These are phyloP conservation scores for Hydractinia symbiolongicarpus DNA, from an alignment of 30 jellyfish, hydroid and myxozoan genomes.

Conservation along the genomic window DNA sequence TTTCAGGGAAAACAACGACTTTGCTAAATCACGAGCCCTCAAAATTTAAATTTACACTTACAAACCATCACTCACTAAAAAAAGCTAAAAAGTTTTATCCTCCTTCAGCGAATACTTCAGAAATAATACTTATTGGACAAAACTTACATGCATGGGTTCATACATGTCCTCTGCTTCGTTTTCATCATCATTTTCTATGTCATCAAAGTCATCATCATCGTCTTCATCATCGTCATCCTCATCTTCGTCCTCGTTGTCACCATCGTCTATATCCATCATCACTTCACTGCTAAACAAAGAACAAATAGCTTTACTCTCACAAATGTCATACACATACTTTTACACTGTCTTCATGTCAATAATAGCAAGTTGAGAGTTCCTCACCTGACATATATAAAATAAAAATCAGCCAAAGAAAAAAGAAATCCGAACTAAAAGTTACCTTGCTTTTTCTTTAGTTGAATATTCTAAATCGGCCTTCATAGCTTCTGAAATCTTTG, in stretches of 20 bases:
- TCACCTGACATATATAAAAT: no score
- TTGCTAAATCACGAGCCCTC: no score
- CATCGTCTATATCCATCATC: slow-evolving; percentile 32
- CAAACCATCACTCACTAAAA: neutral
- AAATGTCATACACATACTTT: no score
- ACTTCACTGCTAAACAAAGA: slow-evolving; percentile 8
- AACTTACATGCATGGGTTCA: slow-evolving; percentile 67
- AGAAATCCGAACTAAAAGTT: neutral
- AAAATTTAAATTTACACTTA: neutral
- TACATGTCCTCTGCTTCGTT: slow-evolving; percentile 70
- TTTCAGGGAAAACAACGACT: no score
- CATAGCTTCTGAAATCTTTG: slow-evolving; percentile 1
- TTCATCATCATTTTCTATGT: slow-evolving; percentile 84
- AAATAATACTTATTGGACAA: neutral
- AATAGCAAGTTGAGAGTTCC: no score
- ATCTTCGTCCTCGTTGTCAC: slow-evolving; percentile 49
- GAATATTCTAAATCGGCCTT: neutral
- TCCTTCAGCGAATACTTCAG: neutral
- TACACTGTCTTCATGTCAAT: no score
- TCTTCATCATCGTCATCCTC: slow-evolving; percentile 79
- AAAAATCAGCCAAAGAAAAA: neutral
- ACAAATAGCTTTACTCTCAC: neutral
- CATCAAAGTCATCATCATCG: slow-evolving; percentile 93
- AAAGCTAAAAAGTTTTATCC: neutral
- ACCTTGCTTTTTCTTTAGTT: neutral